These are phyloP conservation scores for Hypothenemus hampei DNA, from an alignment of 1,140 invertebrate genomes.

Conservation along the genomic window DNA sequence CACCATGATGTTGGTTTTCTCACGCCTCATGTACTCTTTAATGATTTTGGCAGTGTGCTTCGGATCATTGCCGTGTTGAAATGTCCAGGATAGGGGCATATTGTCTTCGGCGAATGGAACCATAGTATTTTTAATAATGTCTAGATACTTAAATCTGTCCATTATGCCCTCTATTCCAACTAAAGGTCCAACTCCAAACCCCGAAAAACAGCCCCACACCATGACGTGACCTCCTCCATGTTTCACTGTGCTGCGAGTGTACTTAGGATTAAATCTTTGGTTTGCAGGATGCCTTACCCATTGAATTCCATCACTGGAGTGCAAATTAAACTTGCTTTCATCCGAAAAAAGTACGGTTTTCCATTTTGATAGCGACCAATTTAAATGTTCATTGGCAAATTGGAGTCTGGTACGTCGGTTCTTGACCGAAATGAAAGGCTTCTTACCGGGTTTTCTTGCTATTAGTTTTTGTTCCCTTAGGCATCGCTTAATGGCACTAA, in stretches of 20 bases:
- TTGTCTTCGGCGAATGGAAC: too few relatives aligned
- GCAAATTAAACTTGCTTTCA: not conserved
- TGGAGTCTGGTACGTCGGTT: not conserved
- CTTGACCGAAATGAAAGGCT: too few relatives aligned
- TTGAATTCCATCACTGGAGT: not conserved
- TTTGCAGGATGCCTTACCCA: not conserved
- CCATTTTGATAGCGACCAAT: not conserved
- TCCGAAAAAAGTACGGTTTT: not conserved
- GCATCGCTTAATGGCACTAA: too few relatives aligned
- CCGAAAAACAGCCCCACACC: not conserved
- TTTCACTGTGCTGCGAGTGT: not conserved
- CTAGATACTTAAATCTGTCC: not conserved
- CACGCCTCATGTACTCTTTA: too few relatives aligned
- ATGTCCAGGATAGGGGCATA: too few relatives aligned
- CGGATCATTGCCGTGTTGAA: too few relatives aligned
- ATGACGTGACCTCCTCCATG: not conserved
- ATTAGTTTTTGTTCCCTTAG: too few relatives aligned
- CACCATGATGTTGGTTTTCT: too few relatives aligned
- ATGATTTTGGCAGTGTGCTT: too few relatives aligned
- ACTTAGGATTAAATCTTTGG: not conserved
- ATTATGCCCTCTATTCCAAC: not conserved
- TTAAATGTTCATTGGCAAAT: not conserved
- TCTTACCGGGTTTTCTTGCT: too few relatives aligned
- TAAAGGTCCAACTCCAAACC: not conserved
- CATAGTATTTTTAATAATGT: too few relatives aligned